These are phyloP conservation scores for Lerista edwardsae DNA, from an alignment of 2,797 vertebrate genomes.

Conservation along the genomic window DNA sequence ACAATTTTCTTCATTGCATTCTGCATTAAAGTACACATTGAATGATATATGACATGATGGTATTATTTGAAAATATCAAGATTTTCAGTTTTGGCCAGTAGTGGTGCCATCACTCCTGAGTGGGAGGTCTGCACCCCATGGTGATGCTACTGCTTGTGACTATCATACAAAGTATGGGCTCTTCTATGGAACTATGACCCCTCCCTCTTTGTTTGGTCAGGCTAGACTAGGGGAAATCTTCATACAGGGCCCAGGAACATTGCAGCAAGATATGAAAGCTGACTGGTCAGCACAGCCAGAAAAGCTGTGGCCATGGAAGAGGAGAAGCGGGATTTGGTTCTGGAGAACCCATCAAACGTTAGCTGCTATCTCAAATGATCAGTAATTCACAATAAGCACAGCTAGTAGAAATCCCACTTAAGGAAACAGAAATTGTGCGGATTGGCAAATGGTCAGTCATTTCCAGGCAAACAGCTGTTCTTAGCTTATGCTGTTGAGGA, in stretches of 20 bases:
- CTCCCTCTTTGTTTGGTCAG: background rate
- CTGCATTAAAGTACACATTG: too few relatives aligned
- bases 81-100: too few relatives aligned
- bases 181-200: background rate
- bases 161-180: background rate
- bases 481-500: background rate
- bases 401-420: background rate
- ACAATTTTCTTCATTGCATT: too few relatives aligned
- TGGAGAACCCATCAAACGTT: slow-evolving; percentile 12
- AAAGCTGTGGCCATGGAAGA: too few relatives aligned
- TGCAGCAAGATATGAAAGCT: too few relatives aligned
- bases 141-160: too few relatives aligned
- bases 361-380: background rate
- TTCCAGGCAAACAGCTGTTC: slow-evolving; percentile 25
- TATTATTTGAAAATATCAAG: too few relatives aligned
- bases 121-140: too few relatives aligned
- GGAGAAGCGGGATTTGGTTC: slow-evolving; percentile 1
- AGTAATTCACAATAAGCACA: background rate
- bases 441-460: background rate
- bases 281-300: too few relatives aligned
- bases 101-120: too few relatives aligned
- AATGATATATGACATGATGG: too few relatives aligned
- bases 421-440: background rate
- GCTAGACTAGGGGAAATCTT: background rate
- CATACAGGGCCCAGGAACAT: background rate